A percentile compares a stretch with the other conserved stretches of the same genome.
phyloP scores from a whole-genome alignment of 2,113 vertebrate genomes.

The Bubalus kerabau region DNA sequence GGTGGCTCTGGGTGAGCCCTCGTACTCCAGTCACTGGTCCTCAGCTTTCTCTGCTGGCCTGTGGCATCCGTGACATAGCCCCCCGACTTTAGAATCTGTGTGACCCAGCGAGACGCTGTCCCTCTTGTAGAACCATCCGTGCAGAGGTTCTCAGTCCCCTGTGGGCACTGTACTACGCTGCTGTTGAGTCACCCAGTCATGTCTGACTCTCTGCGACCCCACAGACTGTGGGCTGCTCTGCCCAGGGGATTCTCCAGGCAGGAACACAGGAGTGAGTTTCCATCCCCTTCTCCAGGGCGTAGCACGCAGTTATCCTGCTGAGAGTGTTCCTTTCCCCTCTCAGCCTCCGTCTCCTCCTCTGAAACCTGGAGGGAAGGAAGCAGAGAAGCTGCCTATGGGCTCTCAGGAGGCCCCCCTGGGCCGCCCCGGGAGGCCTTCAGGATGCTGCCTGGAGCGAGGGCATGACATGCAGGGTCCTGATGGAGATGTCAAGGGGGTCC shows the following conservation, averaged over 20 bases:
- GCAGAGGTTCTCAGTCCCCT: fast-evolving
- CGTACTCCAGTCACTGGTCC: fast-evolving
- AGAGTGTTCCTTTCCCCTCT: neutral
- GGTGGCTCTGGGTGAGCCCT: neutral
- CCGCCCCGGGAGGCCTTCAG: fast-evolving
- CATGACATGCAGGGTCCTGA: neutral
- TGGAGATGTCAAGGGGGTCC: fast-evolving
- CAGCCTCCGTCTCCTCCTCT: neutral
- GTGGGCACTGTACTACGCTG: fast-evolving
- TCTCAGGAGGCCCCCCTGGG: fast-evolving
- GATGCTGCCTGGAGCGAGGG: fast-evolving
- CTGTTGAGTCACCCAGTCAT: neutral
- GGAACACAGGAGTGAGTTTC: neutral
- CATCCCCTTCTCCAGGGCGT: neutral
- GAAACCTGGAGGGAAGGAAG: neutral
- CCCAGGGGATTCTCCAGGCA: neutral
- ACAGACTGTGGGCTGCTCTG: neutral
- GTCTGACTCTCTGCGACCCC: neutral
- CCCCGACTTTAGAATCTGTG: fast-evolving
- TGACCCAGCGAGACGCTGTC: neutral
- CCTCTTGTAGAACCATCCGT: fast-evolving
- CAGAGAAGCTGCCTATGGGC: fast-evolving
- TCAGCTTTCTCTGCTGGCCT: neutral
- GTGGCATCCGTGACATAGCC: fast-evolving
- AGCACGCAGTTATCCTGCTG: no score